These are phyloP conservation scores for Mesorhabditis belari DNA, from an alignment of 2,888 invertebrate genomes.

Conservation along the genomic window DNA sequence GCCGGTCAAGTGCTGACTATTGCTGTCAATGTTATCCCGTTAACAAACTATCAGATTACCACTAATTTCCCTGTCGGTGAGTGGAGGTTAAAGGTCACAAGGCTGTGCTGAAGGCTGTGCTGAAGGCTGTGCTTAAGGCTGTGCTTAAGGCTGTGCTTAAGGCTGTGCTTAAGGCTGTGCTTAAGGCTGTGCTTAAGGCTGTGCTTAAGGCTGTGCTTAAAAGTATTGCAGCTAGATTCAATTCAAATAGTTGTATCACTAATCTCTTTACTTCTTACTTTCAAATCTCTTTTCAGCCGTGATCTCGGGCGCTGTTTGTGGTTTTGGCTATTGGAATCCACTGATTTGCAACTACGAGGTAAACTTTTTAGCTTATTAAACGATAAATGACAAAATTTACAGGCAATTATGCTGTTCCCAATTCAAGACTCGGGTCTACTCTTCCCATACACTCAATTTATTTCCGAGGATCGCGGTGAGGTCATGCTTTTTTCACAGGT, in stretches of 20 bases:
- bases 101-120: too few species aligned
- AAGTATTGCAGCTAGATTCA: too few species aligned
- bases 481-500: neutral
- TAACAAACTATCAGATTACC: neutral
- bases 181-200: too few species aligned
- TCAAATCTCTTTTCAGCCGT: neutral
- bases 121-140: too few species aligned
- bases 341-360: neutral
- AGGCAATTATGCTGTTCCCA: neutral
- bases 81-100: neutral
- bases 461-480: neutral
- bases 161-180: too few species aligned
- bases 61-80: neutral
- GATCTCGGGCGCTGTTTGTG: neutral
- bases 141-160: too few species aligned
- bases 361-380: neutral
- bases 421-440: neutral
- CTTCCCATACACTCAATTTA: neutral
- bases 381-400: neutral
- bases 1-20: neutral
- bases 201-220: too few species aligned
- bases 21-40: neutral
- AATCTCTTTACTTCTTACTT: too few species aligned
- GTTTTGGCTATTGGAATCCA: neutral
- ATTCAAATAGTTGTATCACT: too few species aligned